Percentiles rank a stretch among this genome's conserved stretches.
Evolutionary conservation across 2,888 invertebrate genomes (phyloP).

Genomic region (Sinotaia quadrata): DNA sequence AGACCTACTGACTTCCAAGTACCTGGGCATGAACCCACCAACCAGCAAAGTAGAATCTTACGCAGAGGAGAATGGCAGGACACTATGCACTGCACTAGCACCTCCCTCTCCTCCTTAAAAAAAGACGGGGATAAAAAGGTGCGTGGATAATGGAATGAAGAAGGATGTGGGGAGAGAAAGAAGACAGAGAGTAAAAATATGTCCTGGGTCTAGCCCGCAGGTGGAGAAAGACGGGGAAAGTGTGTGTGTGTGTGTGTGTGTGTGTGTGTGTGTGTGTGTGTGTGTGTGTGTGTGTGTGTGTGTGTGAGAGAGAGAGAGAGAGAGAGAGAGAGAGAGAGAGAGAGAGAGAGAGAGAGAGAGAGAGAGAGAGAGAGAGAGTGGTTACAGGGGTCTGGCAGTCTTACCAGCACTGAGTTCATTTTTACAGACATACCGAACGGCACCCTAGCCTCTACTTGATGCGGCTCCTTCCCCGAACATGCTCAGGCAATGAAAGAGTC

Average conservation of each 20-base stretch:
- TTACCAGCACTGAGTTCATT: too few species aligned
- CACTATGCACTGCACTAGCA: too few species aligned
- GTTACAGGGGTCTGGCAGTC: too few species aligned
- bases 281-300: background rate
- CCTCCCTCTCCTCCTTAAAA: background rate
- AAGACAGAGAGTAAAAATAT: background rate
- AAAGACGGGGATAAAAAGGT: background rate
- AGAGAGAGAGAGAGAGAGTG: background rate
- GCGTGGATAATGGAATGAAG: slow-evolving; percentile 4
- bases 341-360: background rate
- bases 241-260: background rate
- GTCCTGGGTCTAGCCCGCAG: background rate
- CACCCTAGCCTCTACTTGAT: too few species aligned
- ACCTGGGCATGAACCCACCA: too few species aligned
- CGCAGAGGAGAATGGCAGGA: too few species aligned
- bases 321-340: background rate
- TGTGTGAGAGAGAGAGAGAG: background rate
- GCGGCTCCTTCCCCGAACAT: too few species aligned
- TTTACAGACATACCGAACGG: too few species aligned
- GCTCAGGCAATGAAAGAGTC: too few species aligned
- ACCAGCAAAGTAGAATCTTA: too few species aligned
- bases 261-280: background rate
- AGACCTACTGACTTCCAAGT: too few species aligned
- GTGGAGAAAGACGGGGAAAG: background rate
- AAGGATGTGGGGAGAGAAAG: background rate